phyloP scores from a whole-genome alignment of 2,797 vertebrate genomes.

The Picus viridis region DNA sequence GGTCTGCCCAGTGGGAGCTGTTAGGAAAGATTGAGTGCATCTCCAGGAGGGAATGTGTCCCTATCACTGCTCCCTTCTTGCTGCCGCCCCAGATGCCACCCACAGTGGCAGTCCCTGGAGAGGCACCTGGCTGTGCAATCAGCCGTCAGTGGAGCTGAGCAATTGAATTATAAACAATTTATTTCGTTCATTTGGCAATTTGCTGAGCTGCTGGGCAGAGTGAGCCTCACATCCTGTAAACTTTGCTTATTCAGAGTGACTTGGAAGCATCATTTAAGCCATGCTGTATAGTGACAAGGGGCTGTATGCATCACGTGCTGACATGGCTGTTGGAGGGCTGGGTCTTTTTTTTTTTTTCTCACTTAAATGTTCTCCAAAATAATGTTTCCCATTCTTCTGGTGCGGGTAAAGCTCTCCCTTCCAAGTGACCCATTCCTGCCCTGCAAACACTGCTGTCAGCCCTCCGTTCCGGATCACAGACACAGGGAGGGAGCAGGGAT shows the following conservation, averaged over 20 bases:
- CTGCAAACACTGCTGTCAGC: not conserved
- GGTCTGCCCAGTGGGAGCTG: not conserved
- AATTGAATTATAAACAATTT: not conserved
- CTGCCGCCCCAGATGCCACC: not conserved
- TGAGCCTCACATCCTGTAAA: accelerated
- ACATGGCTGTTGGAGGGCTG: not conserved
- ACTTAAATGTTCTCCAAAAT: not conserved
- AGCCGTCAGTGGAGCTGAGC: not conserved
- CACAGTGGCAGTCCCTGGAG: accelerated
- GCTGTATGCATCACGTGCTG: not conserved
- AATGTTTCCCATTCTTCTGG: not conserved
- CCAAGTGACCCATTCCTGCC: not conserved
- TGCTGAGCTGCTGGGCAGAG: not conserved
- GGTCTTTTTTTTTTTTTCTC: not conserved
- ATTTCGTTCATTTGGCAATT: not conserved
- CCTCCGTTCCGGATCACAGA: not conserved
- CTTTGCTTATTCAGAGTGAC: not conserved
- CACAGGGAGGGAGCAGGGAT: not conserved
- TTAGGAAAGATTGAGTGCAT: accelerated
- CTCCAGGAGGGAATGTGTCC: accelerated
- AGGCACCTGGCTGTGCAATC: not conserved
- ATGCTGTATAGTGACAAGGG: accelerated
- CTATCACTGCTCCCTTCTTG: no score
- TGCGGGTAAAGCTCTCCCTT: not conserved
- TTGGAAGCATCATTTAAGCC: not conserved